phyloP scores from a whole-genome alignment of 2,888 invertebrate genomes.

The Thumatha senex region DNA sequence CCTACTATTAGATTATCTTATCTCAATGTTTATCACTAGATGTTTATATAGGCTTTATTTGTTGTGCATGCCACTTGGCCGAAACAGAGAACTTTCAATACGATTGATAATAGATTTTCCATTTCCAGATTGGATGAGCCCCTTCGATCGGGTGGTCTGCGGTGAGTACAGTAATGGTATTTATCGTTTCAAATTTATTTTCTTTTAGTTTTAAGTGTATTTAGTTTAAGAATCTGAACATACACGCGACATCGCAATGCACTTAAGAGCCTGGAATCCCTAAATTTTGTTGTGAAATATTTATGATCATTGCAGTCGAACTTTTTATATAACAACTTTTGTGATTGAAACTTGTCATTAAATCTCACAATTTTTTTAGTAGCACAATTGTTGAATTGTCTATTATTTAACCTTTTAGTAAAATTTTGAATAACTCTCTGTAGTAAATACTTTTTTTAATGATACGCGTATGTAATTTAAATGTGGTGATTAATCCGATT shows the following conservation, averaged over 20 bases:
- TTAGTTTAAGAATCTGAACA: conserved; percentile 49
- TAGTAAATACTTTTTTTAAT: no score
- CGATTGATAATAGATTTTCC: conserved; percentile 85
- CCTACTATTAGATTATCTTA: no score
- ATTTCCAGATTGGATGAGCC: conserved; percentile 97
- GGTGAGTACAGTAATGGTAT: conserved; percentile 95
- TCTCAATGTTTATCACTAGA: background rate
- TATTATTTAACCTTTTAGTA: no score
- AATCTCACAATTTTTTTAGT: no score
- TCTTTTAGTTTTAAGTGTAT: conserved; percentile 80
- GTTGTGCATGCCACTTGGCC: conserved; percentile 66
- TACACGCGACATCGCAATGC: conserved; percentile 36
- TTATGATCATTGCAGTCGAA: conserved; percentile 21
- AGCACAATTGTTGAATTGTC: no score
- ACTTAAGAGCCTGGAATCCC: conserved; percentile 25
- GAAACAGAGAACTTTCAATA: conserved; percentile 76
- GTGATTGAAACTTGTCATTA: no score
- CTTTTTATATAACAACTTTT: conserved; percentile 18
- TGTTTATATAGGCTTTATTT: conserved; percentile 21
- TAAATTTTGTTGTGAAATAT: conserved; percentile 11
- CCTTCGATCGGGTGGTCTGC: conserved; percentile 96
- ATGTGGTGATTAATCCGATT: no score
- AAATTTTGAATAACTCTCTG: no score
- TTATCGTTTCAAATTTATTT: conserved; percentile 86
- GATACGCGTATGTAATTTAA: no score